Conservation (phyloP, 2,113 vertebrate genomes). For the Cricetomys ansorgei region DNA sequence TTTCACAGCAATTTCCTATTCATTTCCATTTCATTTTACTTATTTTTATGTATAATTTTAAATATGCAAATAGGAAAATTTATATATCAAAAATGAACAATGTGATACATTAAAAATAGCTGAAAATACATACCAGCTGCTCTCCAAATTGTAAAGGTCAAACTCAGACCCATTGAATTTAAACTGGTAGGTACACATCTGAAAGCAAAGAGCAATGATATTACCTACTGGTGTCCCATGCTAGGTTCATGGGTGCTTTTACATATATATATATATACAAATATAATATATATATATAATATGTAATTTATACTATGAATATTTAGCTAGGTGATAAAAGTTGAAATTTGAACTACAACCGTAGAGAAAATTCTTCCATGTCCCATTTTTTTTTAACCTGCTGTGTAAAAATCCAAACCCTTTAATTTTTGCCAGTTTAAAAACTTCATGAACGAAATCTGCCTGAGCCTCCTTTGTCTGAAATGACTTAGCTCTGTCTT, state of each 20-base stretch:
- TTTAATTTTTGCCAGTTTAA: neutral
- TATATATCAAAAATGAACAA: neutral
- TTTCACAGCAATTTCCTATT: neutral
- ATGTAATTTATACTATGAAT: neutral
- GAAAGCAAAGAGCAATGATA: constrained; percentile 53
- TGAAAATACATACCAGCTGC: constrained; percentile 68
- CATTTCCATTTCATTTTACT: neutral
- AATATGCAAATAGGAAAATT: neutral
- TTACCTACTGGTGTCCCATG: neutral
- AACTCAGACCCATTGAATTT: constrained; percentile 16
- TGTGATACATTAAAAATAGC: neutral
- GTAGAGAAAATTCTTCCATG: neutral
- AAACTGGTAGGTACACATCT: constrained; percentile 45
- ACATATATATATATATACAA: neutral
- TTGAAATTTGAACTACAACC: neutral
- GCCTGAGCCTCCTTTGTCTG: neutral
- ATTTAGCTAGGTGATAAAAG: neutral
- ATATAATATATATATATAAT: neutral
- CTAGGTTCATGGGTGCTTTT: neutral
- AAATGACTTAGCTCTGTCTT: neutral
- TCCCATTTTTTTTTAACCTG: neutral
- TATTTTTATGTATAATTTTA: constrained; percentile 27
- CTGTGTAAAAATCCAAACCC: neutral
- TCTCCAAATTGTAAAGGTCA: constrained; percentile 41
- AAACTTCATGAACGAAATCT: neutral